A percentile compares a stretch with the other conserved stretches of the same genome.
phyloP scores from a whole-genome alignment of 2,888 invertebrate genomes.

The Chironomus tentans region DNA sequence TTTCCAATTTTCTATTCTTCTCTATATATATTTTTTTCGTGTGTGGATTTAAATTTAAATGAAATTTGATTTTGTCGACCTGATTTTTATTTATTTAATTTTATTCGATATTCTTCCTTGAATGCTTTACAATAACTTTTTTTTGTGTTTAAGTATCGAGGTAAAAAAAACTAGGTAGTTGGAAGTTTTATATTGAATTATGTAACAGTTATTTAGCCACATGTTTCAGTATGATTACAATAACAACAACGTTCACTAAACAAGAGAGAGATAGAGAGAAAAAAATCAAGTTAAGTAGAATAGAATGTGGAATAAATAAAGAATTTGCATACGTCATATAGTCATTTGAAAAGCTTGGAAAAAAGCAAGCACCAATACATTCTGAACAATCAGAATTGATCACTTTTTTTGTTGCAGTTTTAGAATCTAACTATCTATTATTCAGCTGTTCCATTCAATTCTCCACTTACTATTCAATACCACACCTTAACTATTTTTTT shows the following conservation, averaged over 20 bases:
- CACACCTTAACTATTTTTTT: conserved; percentile 17
- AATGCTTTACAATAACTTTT: background rate
- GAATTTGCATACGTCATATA: conserved; percentile 23
- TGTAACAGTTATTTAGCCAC: background rate
- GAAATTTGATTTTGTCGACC: background rate
- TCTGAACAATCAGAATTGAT: conserved; percentile 6
- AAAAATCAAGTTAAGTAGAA: conserved; percentile 13
- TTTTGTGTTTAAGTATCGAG: background rate
- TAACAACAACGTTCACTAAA: background rate
- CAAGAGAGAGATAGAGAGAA: background rate
- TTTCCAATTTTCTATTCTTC: background rate
- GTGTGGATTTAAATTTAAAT: too few relatives aligned
- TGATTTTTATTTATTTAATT: background rate
- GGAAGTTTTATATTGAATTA: background rate
- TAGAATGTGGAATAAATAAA: conserved; percentile 17
- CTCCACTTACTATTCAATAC: background rate
- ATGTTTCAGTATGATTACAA: background rate
- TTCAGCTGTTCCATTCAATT: conserved; percentile 1
- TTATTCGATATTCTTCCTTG: background rate
- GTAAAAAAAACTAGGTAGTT: background rate
- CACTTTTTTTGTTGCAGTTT: conserved; percentile 11
- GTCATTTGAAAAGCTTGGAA: background rate
- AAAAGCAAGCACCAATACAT: conserved; percentile 1
- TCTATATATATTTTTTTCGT: background rate
- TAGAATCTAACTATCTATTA: conserved; percentile 20